These are phyloP conservation scores for Siniperca knerii DNA, from an alignment of 2,113 vertebrate species.

Conservation along the genomic window DNA sequence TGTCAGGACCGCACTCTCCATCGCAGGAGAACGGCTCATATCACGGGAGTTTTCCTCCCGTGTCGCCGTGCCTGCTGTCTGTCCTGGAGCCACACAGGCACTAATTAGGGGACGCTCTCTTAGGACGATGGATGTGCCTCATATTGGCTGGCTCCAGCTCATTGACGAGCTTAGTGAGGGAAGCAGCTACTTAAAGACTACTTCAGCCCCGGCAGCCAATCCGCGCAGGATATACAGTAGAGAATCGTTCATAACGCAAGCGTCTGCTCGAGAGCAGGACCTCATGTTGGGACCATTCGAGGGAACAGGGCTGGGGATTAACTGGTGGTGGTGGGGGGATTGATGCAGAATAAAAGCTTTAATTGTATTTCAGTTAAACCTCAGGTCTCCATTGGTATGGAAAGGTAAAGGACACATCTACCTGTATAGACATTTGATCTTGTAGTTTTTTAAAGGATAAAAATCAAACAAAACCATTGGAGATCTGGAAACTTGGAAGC, in stretches of 20 bases:
- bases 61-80: conserved; percentile 38
- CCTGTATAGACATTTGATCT: neutral
- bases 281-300: conserved; percentile 60
- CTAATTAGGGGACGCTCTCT: conserved; percentile 79
- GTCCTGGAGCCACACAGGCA: conserved; percentile 69
- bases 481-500: neutral
- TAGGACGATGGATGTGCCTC: conserved; percentile 77
- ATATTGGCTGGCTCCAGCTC: conserved; percentile 77
- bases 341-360: conserved; percentile 58
- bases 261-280: conserved; percentile 30
- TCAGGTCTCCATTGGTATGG: conserved; percentile 1
- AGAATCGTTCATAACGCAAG: conserved; percentile 15
- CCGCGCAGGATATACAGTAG: conserved; percentile 9
- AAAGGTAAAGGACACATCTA: neutral
- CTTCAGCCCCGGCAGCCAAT: conserved; percentile 54
- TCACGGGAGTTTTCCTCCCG: conserved; percentile 5
- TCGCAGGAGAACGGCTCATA: neutral
- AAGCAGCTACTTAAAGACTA: conserved; percentile 63
- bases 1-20: neutral
- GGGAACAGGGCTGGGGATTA: conserved; percentile 47
- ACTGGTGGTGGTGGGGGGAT: conserved; percentile 51
- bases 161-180: conserved; percentile 75
- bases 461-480: neutral
- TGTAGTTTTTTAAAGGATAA: neutral
- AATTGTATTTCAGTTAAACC: conserved; percentile 56